Conservation (phyloP, 2,797 vertebrate species). For the Sternarchorhynchus goeldii region DNA sequence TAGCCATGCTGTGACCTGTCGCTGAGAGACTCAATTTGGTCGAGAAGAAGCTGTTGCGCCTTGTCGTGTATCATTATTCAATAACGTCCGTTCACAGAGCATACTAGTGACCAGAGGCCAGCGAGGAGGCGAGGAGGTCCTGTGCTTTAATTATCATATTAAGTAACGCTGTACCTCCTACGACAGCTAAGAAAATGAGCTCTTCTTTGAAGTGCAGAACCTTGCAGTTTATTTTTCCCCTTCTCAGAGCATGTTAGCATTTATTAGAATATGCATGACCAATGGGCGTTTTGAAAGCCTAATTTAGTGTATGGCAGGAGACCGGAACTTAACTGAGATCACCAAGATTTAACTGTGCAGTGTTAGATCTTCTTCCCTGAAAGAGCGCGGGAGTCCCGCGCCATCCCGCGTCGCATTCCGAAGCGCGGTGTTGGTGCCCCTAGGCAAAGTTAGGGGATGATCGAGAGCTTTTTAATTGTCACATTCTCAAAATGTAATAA, state of each 20-base stretch:
- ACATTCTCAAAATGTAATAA: slow-evolving; percentile 78
- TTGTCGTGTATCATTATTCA: slow-evolving; percentile 58
- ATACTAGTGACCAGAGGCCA: slow-evolving; percentile 49
- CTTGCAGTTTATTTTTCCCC: neutral
- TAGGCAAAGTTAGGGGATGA: slow-evolving; percentile 63
- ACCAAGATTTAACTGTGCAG: slow-evolving; percentile 10
- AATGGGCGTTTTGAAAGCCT: slow-evolving; percentile 37
- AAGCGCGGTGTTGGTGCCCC: slow-evolving; percentile 45
- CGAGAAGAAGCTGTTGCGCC: slow-evolving; percentile 48
- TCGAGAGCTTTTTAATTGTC: slow-evolving; percentile 79
- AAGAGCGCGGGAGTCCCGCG: slow-evolving; percentile 12
- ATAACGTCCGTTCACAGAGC: slow-evolving; percentile 45
- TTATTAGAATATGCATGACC: slow-evolving; percentile 42
- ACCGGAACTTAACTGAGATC: slow-evolving; percentile 46
- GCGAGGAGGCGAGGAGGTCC: slow-evolving; percentile 41
- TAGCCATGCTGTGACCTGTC: slow-evolving; percentile 55
- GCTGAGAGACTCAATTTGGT: slow-evolving; percentile 56
- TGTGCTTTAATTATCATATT: slow-evolving; percentile 34
- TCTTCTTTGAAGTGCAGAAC: neutral
- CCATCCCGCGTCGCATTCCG: slow-evolving; percentile 39
- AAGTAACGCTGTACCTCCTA: slow-evolving; percentile 14
- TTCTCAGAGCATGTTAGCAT: neutral
- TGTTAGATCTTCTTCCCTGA: slow-evolving; percentile 27
- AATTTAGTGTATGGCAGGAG: slow-evolving; percentile 36
- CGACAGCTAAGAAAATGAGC: neutral